Evolutionary conservation across 2,888 invertebrate species (phyloP).

Genomic region (Lithophane leautieri): DNA sequence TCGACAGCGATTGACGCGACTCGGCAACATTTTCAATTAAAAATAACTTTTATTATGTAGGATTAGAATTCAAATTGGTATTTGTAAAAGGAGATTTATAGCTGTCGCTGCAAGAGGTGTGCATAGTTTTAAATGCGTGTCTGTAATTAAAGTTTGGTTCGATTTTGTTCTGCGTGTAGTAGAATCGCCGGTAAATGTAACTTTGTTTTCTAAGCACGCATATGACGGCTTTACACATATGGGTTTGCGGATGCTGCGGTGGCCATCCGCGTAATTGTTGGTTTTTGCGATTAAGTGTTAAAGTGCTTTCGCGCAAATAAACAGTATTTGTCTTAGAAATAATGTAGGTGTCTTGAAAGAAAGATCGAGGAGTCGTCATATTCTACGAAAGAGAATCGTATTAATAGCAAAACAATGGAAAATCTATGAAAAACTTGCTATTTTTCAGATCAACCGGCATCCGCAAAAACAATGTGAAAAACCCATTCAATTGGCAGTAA

Average conservation of each 20-base stretch:
- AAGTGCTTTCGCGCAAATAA: constrained; percentile 63
- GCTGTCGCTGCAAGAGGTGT: constrained; percentile 42
- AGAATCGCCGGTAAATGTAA: constrained; percentile 33
- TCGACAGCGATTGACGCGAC: constrained; percentile 53
- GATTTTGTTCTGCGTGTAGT: constrained; percentile 22
- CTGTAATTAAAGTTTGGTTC: constrained; percentile 26
- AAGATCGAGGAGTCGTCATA: constrained; percentile 27
- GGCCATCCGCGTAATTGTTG: constrained; percentile 69
- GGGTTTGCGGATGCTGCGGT: constrained; percentile 70
- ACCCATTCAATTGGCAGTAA: not conserved
- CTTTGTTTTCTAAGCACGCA: constrained; percentile 62
- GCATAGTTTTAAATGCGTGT: constrained; percentile 44
- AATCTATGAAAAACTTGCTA: not conserved
- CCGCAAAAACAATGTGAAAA: not conserved
- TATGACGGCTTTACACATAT: constrained; percentile 71
- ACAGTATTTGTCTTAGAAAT: constrained; percentile 53
- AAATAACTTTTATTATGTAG: constrained; percentile 51
- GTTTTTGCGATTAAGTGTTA: constrained; percentile 72
- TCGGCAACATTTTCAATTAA: constrained; percentile 35
- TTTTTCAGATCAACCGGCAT: no score
- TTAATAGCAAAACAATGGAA: not conserved
- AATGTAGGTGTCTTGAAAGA: constrained; percentile 34
- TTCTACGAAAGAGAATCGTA: not conserved
- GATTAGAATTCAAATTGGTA: constrained; percentile 58
- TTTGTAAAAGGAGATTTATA: constrained; percentile 51